A percentile compares a stretch with the other conserved stretches of the same genome.
Evolutionary conservation across 2,888 invertebrate genomes (phyloP).

Genomic region (Andricus quercusramuli): DNA sequence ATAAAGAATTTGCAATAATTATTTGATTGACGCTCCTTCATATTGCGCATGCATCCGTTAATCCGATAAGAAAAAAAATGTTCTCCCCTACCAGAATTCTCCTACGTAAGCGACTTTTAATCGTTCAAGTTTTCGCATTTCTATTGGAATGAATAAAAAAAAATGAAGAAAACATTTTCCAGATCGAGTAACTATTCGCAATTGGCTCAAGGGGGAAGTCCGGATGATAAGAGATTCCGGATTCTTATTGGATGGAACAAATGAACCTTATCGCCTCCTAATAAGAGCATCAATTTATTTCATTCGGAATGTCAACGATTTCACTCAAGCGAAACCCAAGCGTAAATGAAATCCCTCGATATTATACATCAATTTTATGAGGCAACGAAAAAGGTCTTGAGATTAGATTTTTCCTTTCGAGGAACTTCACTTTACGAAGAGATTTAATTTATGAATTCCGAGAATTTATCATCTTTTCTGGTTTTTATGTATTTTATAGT

Average conservation of each 20-base stretch:
- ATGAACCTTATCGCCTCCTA: conserved; percentile 15
- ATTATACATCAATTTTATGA: conserved; percentile 6
- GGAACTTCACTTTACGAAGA: conserved; percentile 1
- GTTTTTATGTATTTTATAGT: neutral
- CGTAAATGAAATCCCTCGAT: conserved; percentile 1
- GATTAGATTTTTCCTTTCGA: neutral
- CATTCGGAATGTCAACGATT: conserved; percentile 1
- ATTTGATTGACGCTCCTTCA: conserved; percentile 23
- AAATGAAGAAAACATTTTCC: neutral
- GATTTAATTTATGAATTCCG: neutral
- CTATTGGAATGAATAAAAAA: neutral
- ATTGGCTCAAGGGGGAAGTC: conserved; percentile 10
- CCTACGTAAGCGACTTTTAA: conserved; percentile 1
- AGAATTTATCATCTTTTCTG: neutral
- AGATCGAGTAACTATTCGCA: conserved; percentile 1
- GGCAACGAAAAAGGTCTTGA: neutral
- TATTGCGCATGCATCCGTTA: conserved; percentile 14
- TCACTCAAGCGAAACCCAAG: neutral
- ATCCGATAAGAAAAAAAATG: conserved; percentile 2
- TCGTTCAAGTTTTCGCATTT: neutral
- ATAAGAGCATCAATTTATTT: conserved; percentile 22
- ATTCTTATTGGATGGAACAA: conserved; percentile 10
- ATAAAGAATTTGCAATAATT: neutral
- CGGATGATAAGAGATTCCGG: conserved; percentile 5
- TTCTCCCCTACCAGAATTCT: conserved; percentile 1